Conservation (phyloP, 2,888 invertebrate species). For the Leptodirus hochenwartii region DNA sequence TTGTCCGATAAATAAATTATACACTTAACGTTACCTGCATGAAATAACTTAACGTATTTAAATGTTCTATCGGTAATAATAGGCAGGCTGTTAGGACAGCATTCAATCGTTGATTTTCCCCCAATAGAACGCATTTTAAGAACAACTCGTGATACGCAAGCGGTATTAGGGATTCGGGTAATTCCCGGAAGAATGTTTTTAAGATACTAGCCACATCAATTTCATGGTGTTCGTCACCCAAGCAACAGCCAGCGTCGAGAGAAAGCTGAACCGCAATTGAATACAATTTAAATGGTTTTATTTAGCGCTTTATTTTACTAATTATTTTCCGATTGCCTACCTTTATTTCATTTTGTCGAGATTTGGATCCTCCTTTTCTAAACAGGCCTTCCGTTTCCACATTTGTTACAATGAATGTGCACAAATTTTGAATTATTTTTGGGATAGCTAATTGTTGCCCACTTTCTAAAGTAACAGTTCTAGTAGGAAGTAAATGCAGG, state of each 20-base stretch:
- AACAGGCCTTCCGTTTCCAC: conserved; percentile 69
- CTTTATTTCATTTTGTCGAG: conserved; percentile 66
- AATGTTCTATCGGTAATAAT: conserved; percentile 55
- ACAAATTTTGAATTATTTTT: conserved; percentile 50
- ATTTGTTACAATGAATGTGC: conserved; percentile 46
- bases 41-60: conserved; percentile 63
- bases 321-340: conserved; percentile 25
- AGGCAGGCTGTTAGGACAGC: conserved; percentile 48
- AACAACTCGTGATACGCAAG: conserved; percentile 55
- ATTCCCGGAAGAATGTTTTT: conserved; percentile 67
- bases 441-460: conserved; percentile 56
- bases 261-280: conserved; percentile 31
- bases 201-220: conserved; percentile 74
- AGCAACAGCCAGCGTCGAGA: conserved; percentile 50
- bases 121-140: conserved; percentile 42
- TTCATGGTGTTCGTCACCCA: conserved; percentile 55
- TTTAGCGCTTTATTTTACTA: neutral
- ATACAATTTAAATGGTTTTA: conserved; percentile 2
- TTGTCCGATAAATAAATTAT: neutral
- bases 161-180: conserved; percentile 73
- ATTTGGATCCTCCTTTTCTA: conserved; percentile 72
- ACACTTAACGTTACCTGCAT: conserved; percentile 40
- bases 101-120: conserved; percentile 36
- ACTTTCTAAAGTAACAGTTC: conserved; percentile 41
- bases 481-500: conserved; percentile 31